Evolutionary conservation across 2,113 vertebrate species (phyloP), one percentile per base, ranked within the genome.

Genomic region (Bos javanicus): DNA sequence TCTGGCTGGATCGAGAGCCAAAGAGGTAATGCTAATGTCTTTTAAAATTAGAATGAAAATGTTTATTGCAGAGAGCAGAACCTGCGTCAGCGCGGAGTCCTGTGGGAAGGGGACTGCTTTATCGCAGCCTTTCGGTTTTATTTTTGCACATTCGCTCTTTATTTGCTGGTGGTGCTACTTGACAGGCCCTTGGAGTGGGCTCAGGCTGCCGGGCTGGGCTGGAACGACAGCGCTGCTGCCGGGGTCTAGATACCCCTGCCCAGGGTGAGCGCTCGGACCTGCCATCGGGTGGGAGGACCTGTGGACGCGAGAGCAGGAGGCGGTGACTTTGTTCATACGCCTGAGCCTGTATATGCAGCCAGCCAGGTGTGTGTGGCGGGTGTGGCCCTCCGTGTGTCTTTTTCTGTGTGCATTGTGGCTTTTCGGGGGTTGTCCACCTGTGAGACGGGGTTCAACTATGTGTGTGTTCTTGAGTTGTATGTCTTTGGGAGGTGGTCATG

Each of bases 41-140:
- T 98, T 98, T 98, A 98, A 98, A 98, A 98, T 98, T 98, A 98
- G 98, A 98, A 97, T 80, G 94, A 92, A 95, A 97, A 97, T 97
- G 97, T 97, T 98, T 98, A 92, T 97, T 97, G 97, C 96, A 95
- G 95, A 84, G 92, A 98, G 97, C 97, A 94, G 98, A 98, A 97
- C 97, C 97, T 97, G 97, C 97, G 97, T 98, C 98, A 98, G 98
- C 84, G 54, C 92, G 3, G 78, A 96, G 98, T 97, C 98, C 98
- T 98, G 98, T 98, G 98, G 98, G 98, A 97, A 98, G 98, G 97
- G 97, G 98, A 91, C 94, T 87, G 95, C 96, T 92, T 83, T 92
- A 64, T 92, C 74, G 52, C 97, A 96, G 97, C 96, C 97, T 97
- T 97, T 95, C 43, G 39, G 83, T 90, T 96, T 98, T 97, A 98